Percentiles rank a stretch among this genome's conserved stretches.
phyloP scores from a whole-genome alignment of 1,140 invertebrate species.

The Drosophila novamexicana region DNA sequence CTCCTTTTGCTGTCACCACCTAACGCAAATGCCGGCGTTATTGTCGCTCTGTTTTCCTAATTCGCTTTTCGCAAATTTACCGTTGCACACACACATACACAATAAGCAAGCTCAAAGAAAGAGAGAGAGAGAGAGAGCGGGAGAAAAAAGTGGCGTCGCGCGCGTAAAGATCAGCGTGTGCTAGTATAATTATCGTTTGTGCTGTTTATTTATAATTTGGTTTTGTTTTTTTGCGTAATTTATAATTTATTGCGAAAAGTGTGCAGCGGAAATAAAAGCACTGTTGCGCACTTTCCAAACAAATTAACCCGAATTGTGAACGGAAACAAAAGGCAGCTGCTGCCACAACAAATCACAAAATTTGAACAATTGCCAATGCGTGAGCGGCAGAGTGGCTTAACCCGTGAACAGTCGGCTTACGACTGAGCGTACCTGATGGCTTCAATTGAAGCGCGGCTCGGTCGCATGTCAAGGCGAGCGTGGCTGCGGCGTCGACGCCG shows the following conservation, averaged over 20 bases:
- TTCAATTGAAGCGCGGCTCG: conserved; percentile 51
- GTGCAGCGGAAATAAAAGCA: conserved; percentile 63
- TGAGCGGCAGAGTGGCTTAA: conserved; percentile 56
- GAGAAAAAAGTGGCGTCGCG: neutral
- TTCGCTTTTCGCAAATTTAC: conserved; percentile 49
- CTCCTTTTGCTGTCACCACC: conserved; percentile 63
- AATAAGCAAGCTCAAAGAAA: neutral
- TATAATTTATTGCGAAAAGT: conserved; percentile 57
- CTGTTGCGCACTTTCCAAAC: conserved; percentile 66
- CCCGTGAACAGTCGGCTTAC: conserved; percentile 71
- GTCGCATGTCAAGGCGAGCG: conserved; percentile 43
- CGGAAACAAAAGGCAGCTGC: conserved; percentile 57
- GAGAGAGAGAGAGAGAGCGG: conserved; percentile 19
- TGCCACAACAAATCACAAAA: conserved; percentile 12
- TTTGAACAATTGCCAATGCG: conserved; percentile 36
- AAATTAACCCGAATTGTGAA: conserved; percentile 75
- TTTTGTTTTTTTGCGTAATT: conserved; percentile 43
- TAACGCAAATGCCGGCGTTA: conserved; percentile 22
- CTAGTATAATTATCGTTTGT: conserved; percentile 33
- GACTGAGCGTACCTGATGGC: conserved; percentile 48
- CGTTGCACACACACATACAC: conserved; percentile 20
- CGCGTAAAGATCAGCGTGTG: conserved; percentile 22
- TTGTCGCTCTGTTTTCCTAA: conserved; percentile 39
- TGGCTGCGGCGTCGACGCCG: conserved; percentile 3
- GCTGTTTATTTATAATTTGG: conserved; percentile 26